Evolutionary conservation across 2,888 invertebrate species (phyloP).

Genomic region (Cyclophora albipunctata): DNA sequence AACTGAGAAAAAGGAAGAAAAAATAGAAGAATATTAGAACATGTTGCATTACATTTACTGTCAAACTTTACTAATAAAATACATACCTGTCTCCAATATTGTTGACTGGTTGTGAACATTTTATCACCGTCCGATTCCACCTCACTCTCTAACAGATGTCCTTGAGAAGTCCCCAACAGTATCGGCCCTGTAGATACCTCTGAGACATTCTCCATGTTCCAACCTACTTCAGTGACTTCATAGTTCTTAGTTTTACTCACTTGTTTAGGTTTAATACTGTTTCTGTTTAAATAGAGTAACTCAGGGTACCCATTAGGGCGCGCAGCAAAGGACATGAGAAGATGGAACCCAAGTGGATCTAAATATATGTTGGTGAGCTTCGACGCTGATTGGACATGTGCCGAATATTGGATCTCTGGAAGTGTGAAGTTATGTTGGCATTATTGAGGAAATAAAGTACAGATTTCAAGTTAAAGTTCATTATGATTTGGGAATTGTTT

Average conservation of each 20-base stretch:
- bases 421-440: slow-evolving; percentile 19
- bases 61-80: slow-evolving; percentile 1
- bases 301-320: slow-evolving; percentile 79
- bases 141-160: slow-evolving; percentile 93
- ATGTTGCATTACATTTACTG: neutral
- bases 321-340: slow-evolving; percentile 83
- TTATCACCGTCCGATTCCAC: slow-evolving; percentile 87
- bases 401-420: slow-evolving; percentile 83
- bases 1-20: slow-evolving; percentile 13
- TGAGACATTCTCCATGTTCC: slow-evolving; percentile 85
- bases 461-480: neutral
- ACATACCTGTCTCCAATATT: slow-evolving; percentile 89
- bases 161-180: slow-evolving; percentile 91
- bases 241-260: slow-evolving; percentile 81
- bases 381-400: slow-evolving; percentile 74
- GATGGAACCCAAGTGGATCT: slow-evolving; percentile 91
- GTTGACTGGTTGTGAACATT: slow-evolving; percentile 84
- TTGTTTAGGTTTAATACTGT: slow-evolving; percentile 82
- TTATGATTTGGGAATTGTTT: too few relatives aligned
- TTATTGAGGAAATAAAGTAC: neutral
- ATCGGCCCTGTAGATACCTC: slow-evolving; percentile 87
- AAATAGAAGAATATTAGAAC: slow-evolving; percentile 10
- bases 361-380: slow-evolving; percentile 82
- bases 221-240: slow-evolving; percentile 92
- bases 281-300: slow-evolving; percentile 86